Percentiles rank a stretch among this genome's conserved stretches.
phyloP scores from a whole-genome alignment of 1,140 invertebrate species.

The Zaprionus ghesquierei region DNA sequence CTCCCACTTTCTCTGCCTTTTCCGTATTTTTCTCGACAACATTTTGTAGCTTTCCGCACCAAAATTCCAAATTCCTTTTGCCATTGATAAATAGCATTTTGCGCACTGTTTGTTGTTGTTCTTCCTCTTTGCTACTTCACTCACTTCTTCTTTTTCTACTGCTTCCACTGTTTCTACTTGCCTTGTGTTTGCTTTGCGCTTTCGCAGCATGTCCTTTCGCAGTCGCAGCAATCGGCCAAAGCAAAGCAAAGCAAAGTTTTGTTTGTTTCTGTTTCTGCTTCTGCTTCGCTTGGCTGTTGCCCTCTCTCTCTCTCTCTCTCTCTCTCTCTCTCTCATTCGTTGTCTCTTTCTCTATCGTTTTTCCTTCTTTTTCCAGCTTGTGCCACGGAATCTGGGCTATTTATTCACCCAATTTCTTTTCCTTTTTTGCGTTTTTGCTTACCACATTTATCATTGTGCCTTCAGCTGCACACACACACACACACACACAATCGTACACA shows the following conservation, averaged over 20 bases:
- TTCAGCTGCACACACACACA: conserved; percentile 61
- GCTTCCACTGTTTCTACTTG: conserved; percentile 10
- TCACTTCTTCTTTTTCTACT: conserved; percentile 30
- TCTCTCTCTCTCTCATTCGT: conserved; percentile 31
- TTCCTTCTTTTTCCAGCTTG: conserved; percentile 61
- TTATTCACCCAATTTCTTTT: conserved; percentile 82
- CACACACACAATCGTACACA: conserved; percentile 40
- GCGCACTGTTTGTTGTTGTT: conserved; percentile 65
- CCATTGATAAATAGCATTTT: conserved; percentile 75
- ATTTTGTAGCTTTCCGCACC: conserved; percentile 63
- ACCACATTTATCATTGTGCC: conserved; percentile 81
- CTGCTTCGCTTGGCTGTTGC: conserved; percentile 64
- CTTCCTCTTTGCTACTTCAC: conserved; percentile 33
- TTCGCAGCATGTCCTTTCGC: conserved; percentile 65
- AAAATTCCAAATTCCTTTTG: conserved; percentile 65
- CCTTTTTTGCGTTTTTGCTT: conserved; percentile 58
- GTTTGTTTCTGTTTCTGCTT: conserved; percentile 56
- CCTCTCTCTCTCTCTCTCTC: conserved; percentile 17
- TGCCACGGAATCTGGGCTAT: conserved; percentile 81
- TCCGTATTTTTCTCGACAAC: conserved; percentile 18
- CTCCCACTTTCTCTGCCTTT: neutral
- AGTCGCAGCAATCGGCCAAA: conserved; percentile 46
- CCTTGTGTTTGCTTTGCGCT: conserved; percentile 38
- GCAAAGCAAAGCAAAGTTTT: conserved; percentile 60
- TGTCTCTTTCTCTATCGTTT: conserved; percentile 18